Base-by-base conservation (phyloP, 1,140 invertebrate species). In the Drosophila serrata region DNA sequence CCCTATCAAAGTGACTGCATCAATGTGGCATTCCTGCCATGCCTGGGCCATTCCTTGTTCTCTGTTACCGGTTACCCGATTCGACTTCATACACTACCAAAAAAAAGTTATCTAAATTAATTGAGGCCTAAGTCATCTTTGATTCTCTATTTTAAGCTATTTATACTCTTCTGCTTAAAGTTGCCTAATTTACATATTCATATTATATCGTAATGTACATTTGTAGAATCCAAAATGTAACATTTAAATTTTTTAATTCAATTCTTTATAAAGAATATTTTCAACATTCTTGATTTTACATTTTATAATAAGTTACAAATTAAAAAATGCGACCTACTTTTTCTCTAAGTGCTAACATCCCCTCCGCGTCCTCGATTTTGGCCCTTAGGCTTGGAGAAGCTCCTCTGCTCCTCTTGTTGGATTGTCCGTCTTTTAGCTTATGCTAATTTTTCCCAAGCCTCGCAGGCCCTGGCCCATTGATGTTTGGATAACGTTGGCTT, bases 1-100 rank as follows among this genome's bases (percentile, higher is more conserved):
- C 74, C 74, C 81, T 91, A 91, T 91, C 90, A 91, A 84, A 87
- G 86, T 86, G 80, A 85, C 85, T 90, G 79, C 90, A 91, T 91
- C 90, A 86, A 80, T 67, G 81, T 57, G 81, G 67, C 63, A 72
- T 72, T 63, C 58, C 64, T 76, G 75, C 55, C 53, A 61, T 62
- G 69, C 64, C 45, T 69, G 57, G 51, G 42, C 75, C 75, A 79
- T 87, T 87, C 82, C 70, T 42, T 39, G 62, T 35, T 61, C 68
- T 33, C 49, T 35, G 48, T 31, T 58, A 5, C 24, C 37, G 29
- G 27, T 33, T 35, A 35, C 31, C 49, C 17, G 33, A 24, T 40
- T 24, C 4, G 12, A 11, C n/a, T 65, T 27, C 7, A 39, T 69
- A 61, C 65, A 67, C 65, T 53, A 1, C 3, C 2, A 42, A 22